A percentile compares a stretch with the other conserved stretches of the same genome.
Evolutionary conservation across 2,888 invertebrate species (phyloP).

Genomic region (Ceraclea dissimilis): DNA sequence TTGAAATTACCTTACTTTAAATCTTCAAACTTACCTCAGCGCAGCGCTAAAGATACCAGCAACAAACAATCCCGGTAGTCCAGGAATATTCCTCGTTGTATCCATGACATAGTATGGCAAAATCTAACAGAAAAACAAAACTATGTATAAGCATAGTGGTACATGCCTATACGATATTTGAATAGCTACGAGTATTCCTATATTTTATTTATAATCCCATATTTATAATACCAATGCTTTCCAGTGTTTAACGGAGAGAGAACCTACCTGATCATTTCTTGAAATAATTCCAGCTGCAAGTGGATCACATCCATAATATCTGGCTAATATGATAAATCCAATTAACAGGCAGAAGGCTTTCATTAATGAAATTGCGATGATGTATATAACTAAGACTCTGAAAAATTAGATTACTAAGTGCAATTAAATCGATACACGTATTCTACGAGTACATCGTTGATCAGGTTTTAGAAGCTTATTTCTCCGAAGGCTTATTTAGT

Average conservation of each 20-base stretch:
- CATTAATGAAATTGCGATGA: conserved; percentile 7
- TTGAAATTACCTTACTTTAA: no score
- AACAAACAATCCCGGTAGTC: conserved; percentile 67
- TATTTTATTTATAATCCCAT: no score
- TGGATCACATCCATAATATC: conserved; percentile 60
- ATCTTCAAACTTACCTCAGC: conserved; percentile 46
- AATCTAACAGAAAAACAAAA: conserved; percentile 39
- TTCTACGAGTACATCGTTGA: no score
- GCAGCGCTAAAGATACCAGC: conserved; percentile 70
- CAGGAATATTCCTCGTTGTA: conserved; percentile 55
- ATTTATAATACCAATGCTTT: no score
- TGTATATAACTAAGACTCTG: conserved; percentile 20
- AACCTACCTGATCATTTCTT: conserved; percentile 46
- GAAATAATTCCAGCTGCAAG: conserved; percentile 48
- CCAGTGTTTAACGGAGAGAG: no score
- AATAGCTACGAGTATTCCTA: no score
- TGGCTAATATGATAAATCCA: conserved; percentile 55
- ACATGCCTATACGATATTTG: no score
- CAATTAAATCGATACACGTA: no score
- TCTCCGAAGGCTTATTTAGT: no score
- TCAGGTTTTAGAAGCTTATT: no score
- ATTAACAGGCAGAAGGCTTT: conserved; percentile 33
- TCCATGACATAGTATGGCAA: conserved; percentile 68
- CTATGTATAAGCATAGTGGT: no score
- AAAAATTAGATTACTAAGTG: no score